phyloP scores from a whole-genome alignment of 64 coral and sea anemone species.

The Montipora cactus region DNA sequence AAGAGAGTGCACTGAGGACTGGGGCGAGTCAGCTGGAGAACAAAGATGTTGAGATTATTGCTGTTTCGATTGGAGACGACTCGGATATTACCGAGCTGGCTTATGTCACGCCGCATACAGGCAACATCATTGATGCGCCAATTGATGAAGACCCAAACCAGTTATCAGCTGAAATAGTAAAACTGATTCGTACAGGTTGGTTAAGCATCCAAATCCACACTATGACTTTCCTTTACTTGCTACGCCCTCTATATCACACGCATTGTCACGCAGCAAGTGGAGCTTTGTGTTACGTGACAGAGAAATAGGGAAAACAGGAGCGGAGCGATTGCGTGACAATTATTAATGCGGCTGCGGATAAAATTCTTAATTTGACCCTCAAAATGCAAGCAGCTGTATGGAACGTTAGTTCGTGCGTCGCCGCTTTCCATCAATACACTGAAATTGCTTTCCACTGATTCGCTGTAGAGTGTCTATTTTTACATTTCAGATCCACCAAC shows the following conservation, averaged over 20 bases:
- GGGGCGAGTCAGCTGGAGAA: slow-evolving; percentile 40
- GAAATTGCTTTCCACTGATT: not conserved
- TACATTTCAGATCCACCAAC: slow-evolving; percentile 33
- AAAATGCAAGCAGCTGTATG: no score
- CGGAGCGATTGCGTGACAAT: no score
- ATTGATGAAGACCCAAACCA: slow-evolving; percentile 54
- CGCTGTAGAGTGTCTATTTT: not conserved
- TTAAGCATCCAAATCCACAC: not conserved
- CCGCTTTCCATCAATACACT: no score
- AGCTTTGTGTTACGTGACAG: no score
- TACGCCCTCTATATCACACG: no score
- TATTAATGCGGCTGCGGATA: no score
- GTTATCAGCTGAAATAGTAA: slow-evolving; percentile 6
- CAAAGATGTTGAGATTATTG: slow-evolving; percentile 63
- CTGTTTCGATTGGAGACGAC: slow-evolving; percentile 69
- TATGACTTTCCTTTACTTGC: not conserved
- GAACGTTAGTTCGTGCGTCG: no score
- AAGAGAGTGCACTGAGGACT: slow-evolving; percentile 25
- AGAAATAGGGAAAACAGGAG: no score
- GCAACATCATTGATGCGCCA: slow-evolving; percentile 58
- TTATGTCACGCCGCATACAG: slow-evolving; percentile 72
- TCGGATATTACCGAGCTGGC: slow-evolving; percentile 44
- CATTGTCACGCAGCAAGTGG: no score
- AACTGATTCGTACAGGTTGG: slow-evolving; percentile 14
- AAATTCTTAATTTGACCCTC: no score